These are phyloP conservation scores for Neotoxoptera formosana DNA, from an alignment of 1,140 invertebrate genomes.

Conservation along the genomic window DNA sequence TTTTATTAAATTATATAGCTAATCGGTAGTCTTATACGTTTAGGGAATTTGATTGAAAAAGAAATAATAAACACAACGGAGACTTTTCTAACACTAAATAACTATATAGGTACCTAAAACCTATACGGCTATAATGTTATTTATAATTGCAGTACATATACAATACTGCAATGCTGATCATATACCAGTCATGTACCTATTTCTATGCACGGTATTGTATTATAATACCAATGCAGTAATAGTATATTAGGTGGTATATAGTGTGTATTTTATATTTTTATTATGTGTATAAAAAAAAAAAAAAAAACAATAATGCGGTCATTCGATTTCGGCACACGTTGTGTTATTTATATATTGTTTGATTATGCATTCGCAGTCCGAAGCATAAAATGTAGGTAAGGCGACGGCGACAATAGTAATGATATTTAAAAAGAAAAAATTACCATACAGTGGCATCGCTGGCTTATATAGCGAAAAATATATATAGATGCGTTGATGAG, in stretches of 20 bases:
- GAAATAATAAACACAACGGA: too few relatives aligned
- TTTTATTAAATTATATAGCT: too few relatives aligned
- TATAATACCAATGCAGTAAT: neutral
- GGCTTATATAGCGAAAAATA: neutral
- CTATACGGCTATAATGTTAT: too few relatives aligned
- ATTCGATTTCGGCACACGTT: constrained; percentile 55
- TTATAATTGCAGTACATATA: neutral
- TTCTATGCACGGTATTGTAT: neutral
- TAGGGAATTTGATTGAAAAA: too few relatives aligned
- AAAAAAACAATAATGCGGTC: constrained; percentile 46
- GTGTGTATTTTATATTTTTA: too few relatives aligned
- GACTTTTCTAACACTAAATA: too few relatives aligned
- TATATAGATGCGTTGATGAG: neutral
- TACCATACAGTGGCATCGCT: constrained; percentile 7
- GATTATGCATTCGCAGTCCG: constrained; percentile 55
- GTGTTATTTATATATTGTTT: constrained; percentile 17
- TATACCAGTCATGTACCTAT: neutral
- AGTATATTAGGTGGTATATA: neutral
- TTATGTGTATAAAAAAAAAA: neutral
- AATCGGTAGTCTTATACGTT: too few relatives aligned
- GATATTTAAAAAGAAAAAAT: constrained; percentile 27
- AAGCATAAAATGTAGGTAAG: constrained; percentile 56
- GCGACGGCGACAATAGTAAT: constrained; percentile 49
- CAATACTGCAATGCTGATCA: neutral
- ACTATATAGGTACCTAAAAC: too few relatives aligned